Conservation (phyloP, 2,113 vertebrate species). For the Vombatus ursinus region DNA sequence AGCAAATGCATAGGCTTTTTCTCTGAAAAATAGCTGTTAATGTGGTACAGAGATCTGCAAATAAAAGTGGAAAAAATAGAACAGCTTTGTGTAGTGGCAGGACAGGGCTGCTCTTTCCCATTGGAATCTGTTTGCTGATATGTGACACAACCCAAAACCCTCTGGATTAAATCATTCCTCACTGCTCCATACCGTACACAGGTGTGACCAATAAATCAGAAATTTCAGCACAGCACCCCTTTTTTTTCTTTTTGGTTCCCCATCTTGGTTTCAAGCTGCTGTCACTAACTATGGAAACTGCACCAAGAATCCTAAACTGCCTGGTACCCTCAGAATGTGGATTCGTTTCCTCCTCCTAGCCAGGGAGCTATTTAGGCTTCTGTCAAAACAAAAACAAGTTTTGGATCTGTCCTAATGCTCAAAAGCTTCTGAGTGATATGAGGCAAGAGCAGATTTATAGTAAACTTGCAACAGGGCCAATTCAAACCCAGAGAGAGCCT, state of each 20-base stretch:
- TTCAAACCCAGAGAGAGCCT: background rate
- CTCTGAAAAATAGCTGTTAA: background rate
- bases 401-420: background rate
- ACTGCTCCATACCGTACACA: background rate
- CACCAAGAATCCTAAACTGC: background rate
- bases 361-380: conserved; percentile 25
- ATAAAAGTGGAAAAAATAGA: background rate
- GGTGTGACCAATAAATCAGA: background rate
- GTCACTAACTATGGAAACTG: conserved; percentile 19
- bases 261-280: background rate
- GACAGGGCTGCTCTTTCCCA: background rate
- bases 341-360: background rate
- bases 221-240: background rate
- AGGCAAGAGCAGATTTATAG: conserved; percentile 29
- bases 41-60: background rate
- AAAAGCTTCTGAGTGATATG: conserved; percentile 43
- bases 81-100: background rate
- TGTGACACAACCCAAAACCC: background rate
- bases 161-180: background rate
- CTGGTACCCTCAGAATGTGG: background rate
- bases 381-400: conserved; percentile 33
- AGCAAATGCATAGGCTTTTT: background rate
- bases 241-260: background rate
- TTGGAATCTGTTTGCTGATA: background rate
- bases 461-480: conserved; percentile 16